Evolutionary conservation across 1,140 invertebrate species (phyloP).

Genomic region (Tenebrio molitor): DNA sequence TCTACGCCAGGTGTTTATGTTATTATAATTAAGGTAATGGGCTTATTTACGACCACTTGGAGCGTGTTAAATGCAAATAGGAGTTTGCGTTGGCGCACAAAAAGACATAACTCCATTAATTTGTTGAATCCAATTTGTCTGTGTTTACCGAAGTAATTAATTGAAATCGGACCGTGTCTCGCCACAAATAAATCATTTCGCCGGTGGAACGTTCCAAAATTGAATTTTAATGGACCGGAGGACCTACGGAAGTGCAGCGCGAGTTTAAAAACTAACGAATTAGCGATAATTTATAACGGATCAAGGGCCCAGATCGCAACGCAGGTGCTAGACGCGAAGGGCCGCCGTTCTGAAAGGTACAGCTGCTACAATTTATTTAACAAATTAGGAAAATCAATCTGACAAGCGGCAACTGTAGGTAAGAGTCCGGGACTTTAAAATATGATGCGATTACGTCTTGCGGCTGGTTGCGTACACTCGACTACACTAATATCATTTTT

Average conservation of each 20-base stretch:
- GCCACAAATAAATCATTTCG: constrained; percentile 20
- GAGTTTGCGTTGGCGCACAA: constrained; percentile 31
- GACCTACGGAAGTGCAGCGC: no score
- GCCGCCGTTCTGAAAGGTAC: constrained; percentile 50
- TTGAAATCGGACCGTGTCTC: constrained; percentile 33
- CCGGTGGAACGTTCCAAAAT: constrained; percentile 3
- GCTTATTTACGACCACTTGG: constrained; percentile 46
- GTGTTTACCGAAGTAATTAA: constrained; percentile 36
- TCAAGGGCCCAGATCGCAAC: constrained; percentile 21
- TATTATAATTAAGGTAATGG: constrained; percentile 48
- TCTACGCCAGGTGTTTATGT: constrained; percentile 48
- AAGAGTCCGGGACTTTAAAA: constrained; percentile 52
- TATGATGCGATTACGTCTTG: constrained; percentile 57
- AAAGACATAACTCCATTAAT: constrained; percentile 36
- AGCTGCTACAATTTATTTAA: constrained; percentile 59
- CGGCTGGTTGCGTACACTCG: constrained; percentile 47
- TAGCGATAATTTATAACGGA: constrained; percentile 22
- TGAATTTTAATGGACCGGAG: background rate
- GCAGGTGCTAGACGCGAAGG: constrained; percentile 43
- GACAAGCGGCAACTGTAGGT: constrained; percentile 43
- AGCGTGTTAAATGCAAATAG: constrained; percentile 42
- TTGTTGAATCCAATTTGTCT: constrained; percentile 39
- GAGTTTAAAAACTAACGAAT: background rate
- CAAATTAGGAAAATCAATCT: constrained; percentile 60
- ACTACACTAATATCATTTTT: constrained; percentile 48